Base-by-base conservation (phyloP, 2,113 vertebrate species). In the Polypterus senegalus region DNA sequence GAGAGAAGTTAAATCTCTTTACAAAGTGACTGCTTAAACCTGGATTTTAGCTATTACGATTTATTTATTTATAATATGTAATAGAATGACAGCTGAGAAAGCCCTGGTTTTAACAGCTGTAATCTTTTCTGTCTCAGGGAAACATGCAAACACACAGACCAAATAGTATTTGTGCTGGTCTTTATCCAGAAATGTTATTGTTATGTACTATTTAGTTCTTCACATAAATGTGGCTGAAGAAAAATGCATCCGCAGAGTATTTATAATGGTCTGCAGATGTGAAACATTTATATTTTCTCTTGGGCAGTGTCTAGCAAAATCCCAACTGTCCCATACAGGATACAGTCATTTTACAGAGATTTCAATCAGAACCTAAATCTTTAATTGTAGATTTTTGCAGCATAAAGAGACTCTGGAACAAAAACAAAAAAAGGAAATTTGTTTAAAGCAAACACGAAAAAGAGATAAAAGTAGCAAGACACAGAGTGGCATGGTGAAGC, bases 181-280 rank as follows among this genome's bases (percentile, higher is more conserved):
- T 57, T 3, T 47, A 7, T 62, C 74, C 84, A 80, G 63, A 59
- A 9, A 55, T 64, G 75, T 79, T 78, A 77, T 76, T 79, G 75
- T 83, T 65, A 73, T 73, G 76, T 71, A 76, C 75, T 69, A 73
- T 83, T 64, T 79, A 77, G 73, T 76, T 77, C 75, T 65, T 46
- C 75, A 75, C 66, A 82, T 79, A 84, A 81, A 75, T 65, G 70
- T 63, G 72, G 74, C 60, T 72, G 68, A 59, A 69, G 63, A 2
- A 69, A 71, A 70, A 49, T 58, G 63, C 60, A 69, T 49, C 57
- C 69, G 5, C 4, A 70, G 74, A 66, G 70, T 65, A 47, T 66
- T 64, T 59, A 1, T 80, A 81, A 84, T 69, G 69, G 55, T 54
- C 61, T 70, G 66, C 85, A 88, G 79, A 84, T 84, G 83, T 57